Conservation (phyloP, 35 echinoderm and acorn worm species). For the Stichopus chloronotus region DNA sequence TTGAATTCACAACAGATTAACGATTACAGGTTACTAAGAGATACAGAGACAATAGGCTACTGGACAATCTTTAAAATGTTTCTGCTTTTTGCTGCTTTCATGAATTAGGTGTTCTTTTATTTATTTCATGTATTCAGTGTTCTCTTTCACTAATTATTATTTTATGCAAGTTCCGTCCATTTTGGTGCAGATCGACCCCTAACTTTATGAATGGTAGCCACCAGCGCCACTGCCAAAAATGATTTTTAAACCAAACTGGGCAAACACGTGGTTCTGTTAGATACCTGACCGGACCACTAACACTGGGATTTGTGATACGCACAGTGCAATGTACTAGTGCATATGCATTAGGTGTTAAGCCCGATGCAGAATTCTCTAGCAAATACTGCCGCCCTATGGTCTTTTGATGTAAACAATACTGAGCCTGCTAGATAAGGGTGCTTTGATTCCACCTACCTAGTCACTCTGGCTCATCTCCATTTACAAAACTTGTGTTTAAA, state of each 20-base stretch:
- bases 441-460: too few species aligned
- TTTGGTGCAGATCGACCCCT: too few species aligned
- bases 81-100: background rate
- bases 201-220: background rate
- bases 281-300: background rate
- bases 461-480: too few species aligned
- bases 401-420: too few species aligned
- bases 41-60: background rate
- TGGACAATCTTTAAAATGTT: background rate
- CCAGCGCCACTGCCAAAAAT: background rate
- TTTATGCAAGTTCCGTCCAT: background rate
- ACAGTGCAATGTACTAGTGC: background rate
- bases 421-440: too few species aligned
- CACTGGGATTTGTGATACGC: background rate
- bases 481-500: too few species aligned
- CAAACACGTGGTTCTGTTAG: background rate
- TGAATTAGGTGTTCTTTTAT: background rate
- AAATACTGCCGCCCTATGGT: too few species aligned
- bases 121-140: too few species aligned
- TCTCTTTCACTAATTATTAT: constrained; percentile 17
- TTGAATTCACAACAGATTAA: background rate
- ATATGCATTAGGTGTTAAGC: too few species aligned
- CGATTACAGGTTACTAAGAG: constrained; percentile 4
- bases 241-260: background rate
- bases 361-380: too few species aligned